Evolutionary conservation across 2,113 vertebrate genomes (phyloP).

Genomic region (Colius striatus): DNA sequence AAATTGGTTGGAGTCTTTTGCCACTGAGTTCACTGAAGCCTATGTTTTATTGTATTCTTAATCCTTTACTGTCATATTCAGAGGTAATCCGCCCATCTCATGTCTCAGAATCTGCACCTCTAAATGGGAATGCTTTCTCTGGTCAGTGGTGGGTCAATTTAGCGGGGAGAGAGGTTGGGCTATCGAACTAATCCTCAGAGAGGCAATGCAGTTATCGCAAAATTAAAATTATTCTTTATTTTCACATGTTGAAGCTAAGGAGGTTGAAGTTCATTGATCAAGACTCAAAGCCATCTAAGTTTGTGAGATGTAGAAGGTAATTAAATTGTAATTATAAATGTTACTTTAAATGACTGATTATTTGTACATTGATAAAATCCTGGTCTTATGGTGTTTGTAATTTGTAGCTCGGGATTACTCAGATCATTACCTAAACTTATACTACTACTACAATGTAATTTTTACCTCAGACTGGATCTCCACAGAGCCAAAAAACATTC

Average conservation of each 20-base stretch:
- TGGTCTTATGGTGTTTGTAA: neutral
- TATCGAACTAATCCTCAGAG: neutral
- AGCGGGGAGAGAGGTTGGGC: neutral
- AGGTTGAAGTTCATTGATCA: neutral
- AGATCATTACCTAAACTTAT: neutral
- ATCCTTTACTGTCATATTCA: neutral
- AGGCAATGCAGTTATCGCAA: neutral
- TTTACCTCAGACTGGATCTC: neutral
- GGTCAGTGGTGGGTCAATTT: neutral
- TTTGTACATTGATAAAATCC: neutral
- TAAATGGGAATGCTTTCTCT: neutral
- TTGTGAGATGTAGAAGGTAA: neutral
- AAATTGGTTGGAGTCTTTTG: neutral
- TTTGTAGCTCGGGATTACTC: neutral
- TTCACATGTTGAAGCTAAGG: neutral
- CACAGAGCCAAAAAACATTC: neutral
- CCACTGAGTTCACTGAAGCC: neutral
- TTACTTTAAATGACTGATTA: neutral
- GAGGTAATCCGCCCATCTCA: neutral
- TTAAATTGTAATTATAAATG: neutral
- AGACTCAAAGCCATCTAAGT: neutral
- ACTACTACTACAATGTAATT: neutral
- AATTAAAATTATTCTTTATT: neutral
- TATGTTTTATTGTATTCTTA: neutral
- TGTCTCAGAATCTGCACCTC: neutral